Base-by-base conservation (phyloP, 2,113 vertebrate species). In the Colaptes auratus region DNA sequence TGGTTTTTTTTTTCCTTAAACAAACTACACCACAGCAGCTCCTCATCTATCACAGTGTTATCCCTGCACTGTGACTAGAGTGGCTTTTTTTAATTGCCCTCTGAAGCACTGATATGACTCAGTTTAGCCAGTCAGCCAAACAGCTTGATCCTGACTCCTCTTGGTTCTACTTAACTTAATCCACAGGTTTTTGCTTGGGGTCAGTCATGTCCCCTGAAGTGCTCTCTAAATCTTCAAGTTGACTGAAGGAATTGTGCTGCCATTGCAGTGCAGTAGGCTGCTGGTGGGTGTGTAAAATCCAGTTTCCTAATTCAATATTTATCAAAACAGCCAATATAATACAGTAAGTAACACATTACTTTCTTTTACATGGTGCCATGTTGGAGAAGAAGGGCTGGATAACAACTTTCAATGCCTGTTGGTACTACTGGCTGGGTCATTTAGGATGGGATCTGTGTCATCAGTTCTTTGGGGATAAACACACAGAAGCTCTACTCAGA, bases 401-500 rank as follows among this genome's bases (percentile, higher is more conserved):
- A n/a, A 12, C 15, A 53, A 25, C 28, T 66, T 73, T 60, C 33
- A 6, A 15, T 17, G 74, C 42, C 30, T 87, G 30, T 39, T 27
- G 20, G 35, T 46, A 64, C 5, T 7, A n/a, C 75, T 84, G 95
- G 85, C 60, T 73, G 63, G 86, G 72, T 82, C 75, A 24, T 10
- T 76, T 25, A 15, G 44, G 10, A n/a, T 64, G 50, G 55, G 88
- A 30, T 80, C 89, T 89, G 78, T 83, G 60, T 76, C 75, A 91
- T 91, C 50, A 85, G 21, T 31, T 84, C 60, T 42, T 55, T 0
- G 24, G 89, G 86, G 87, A 83, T 90, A 94, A 96, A 96, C 65
- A 85, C 82, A 88, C 87, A 93, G 96, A 86, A 96, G 72, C 86
- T 94, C 82, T 80, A 64, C 84, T 82, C 39, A 90, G 86, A 21